Evolutionary conservation across 2,797 vertebrate species (phyloP).

Genomic region (Crenuchus spilurus): DNA sequence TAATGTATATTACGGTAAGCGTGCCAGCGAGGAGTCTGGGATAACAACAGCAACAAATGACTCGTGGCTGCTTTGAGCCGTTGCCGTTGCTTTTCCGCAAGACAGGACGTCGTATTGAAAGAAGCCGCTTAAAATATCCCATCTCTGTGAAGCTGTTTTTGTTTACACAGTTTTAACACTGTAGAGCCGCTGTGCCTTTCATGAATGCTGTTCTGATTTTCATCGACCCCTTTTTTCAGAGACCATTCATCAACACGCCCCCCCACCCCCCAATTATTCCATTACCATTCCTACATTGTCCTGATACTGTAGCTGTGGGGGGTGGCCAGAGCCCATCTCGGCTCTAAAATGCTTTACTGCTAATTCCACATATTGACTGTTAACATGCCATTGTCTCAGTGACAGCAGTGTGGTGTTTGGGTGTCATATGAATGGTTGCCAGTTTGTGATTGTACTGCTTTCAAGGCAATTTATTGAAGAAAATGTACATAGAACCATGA

Average conservation of each 20-base stretch:
- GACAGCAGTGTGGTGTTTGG: background rate
- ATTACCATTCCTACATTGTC: background rate
- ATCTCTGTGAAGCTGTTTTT: too few species aligned
- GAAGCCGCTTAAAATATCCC: background rate
- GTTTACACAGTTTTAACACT: background rate
- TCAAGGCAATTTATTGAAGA: too few species aligned
- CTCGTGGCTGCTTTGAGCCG: background rate
- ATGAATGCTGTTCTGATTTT: background rate
- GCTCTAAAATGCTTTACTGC: background rate
- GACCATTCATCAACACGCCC: background rate
- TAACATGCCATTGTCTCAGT: conserved; percentile 3
- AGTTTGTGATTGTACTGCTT: too few species aligned
- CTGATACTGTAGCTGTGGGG: background rate
- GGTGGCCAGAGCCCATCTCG: background rate
- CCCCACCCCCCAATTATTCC: background rate
- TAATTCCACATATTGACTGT: conserved; percentile 17
- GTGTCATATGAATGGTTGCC: background rate
- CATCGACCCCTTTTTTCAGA: background rate
- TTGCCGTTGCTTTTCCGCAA: background rate
- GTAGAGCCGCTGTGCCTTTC: background rate
- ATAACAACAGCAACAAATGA: conserved; percentile 4
- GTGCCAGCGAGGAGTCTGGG: conserved; percentile 3
- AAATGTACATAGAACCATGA: too few species aligned
- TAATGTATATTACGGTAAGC: conserved; percentile 20
- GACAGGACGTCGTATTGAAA: background rate